Percentiles rank a stretch among this genome's conserved stretches.
phyloP scores from a whole-genome alignment of 2,113 vertebrate species.

The Prunella fulvescens region DNA sequence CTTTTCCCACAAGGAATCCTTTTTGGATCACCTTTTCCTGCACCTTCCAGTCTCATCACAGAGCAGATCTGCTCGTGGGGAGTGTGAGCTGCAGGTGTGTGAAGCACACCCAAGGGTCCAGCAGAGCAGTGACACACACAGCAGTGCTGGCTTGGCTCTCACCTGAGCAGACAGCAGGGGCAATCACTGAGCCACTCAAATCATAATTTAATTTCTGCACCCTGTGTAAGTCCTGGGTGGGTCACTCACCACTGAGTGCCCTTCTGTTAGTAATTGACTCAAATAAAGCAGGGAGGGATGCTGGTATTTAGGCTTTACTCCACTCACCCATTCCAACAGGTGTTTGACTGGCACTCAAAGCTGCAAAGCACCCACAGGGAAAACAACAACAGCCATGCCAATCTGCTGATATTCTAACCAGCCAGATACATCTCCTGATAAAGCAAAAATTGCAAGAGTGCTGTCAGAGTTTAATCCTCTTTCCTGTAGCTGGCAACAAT shows the following conservation, averaged over 20 bases:
- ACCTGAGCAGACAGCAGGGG: background rate
- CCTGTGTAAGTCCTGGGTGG: background rate
- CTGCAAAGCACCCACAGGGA: background rate
- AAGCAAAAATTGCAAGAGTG: background rate
- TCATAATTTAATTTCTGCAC: background rate
- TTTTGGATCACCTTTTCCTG: background rate
- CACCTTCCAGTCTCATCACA: background rate
- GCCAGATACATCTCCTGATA: background rate
- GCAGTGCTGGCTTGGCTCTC: background rate
- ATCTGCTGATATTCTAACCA: background rate
- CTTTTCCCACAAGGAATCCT: background rate
- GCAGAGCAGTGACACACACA: background rate
- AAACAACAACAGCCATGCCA: background rate
- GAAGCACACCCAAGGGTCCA: accelerated
- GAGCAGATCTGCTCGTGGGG: background rate
- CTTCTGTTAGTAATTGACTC: background rate
- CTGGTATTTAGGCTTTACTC: background rate
- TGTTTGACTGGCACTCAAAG: background rate
- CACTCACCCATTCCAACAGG: background rate
- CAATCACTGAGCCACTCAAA: background rate
- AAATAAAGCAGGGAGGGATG: background rate
- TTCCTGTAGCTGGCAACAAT: background rate
- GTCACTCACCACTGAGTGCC: background rate
- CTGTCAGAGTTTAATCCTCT: background rate
- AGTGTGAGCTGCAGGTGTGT: background rate